Conservation (phyloP, 1,140 invertebrate species). For the Spodoptera frugiperda region DNA sequence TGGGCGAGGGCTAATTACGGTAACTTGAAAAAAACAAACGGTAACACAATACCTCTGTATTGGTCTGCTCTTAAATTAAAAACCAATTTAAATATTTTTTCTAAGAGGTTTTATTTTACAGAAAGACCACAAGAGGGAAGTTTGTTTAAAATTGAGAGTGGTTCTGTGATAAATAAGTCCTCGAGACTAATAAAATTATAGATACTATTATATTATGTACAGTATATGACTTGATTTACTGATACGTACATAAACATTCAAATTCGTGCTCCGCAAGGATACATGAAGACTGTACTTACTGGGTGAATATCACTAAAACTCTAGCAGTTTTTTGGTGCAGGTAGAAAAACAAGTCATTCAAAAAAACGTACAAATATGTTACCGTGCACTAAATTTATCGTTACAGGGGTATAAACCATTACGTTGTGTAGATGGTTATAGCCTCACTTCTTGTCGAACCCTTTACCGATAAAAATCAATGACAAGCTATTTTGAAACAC, state of each 20-base stretch:
- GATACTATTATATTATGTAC: too few relatives aligned
- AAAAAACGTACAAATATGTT: background rate
- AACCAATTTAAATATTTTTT: slow-evolving; percentile 10
- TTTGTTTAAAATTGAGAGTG: background rate
- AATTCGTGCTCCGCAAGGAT: too few relatives aligned
- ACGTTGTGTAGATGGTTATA: slow-evolving; percentile 49
- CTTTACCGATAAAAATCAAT: slow-evolving; percentile 56
- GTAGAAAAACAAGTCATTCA: too few relatives aligned
- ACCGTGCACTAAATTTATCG: slow-evolving; percentile 32
- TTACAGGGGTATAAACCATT: slow-evolving; percentile 49
- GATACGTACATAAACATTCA: too few relatives aligned
- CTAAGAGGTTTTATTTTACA: background rate
- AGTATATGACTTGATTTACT: too few relatives aligned
- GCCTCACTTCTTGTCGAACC: slow-evolving; percentile 55
- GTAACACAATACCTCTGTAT: slow-evolving; percentile 53
- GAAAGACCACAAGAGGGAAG: slow-evolving; percentile 21
- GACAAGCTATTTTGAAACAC: slow-evolving; percentile 55
- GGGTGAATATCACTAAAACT: too few relatives aligned
- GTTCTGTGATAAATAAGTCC: too few relatives aligned
- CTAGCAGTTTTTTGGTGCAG: too few relatives aligned
- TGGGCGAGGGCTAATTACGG: slow-evolving; percentile 72
- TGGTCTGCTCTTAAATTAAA: slow-evolving; percentile 51
- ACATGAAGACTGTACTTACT: too few relatives aligned
- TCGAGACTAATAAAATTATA: too few relatives aligned
- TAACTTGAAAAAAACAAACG: slow-evolving; percentile 59